phyloP scores from a whole-genome alignment of 1,140 invertebrate species.

The Drosophila dunni region DNA sequence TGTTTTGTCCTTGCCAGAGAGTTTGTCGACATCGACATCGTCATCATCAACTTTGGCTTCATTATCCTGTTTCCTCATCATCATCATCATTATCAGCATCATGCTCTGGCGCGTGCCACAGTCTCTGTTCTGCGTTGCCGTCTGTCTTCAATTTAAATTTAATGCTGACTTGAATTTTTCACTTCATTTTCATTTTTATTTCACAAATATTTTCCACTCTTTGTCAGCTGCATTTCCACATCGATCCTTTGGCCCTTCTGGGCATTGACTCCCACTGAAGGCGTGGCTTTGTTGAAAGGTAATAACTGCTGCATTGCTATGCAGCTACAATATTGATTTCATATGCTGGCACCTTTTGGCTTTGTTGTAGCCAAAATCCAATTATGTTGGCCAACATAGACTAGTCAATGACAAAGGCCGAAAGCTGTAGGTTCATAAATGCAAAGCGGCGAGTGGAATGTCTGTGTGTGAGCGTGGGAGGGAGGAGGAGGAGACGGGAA shows the following conservation, averaged over 20 bases:
- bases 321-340: slow-evolving; percentile 38
- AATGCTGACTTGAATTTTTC: slow-evolving; percentile 53
- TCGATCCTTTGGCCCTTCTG: slow-evolving; percentile 36
- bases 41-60: slow-evolving; percentile 33
- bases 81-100: slow-evolving; percentile 27
- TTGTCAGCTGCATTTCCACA: slow-evolving; percentile 22
- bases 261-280: background rate
- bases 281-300: background rate
- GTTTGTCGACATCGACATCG: slow-evolving; percentile 53
- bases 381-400: slow-evolving; percentile 59
- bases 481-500: background rate
- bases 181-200: background rate
- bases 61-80: background rate
- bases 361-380: slow-evolving; percentile 48
- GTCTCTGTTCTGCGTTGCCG: slow-evolving; percentile 21
- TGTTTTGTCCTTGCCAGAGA: slow-evolving; percentile 56
- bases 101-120: slow-evolving; percentile 61
- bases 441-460: slow-evolving; percentile 5
- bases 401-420: slow-evolving; percentile 33
- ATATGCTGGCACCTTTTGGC: slow-evolving; percentile 22
- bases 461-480: background rate
- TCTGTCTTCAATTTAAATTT: slow-evolving; percentile 26
- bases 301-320: background rate
- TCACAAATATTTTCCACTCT: slow-evolving; percentile 13
- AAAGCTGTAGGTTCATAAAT: slow-evolving; percentile 13